phyloP scores from a whole-genome alignment of 1,140 invertebrate genomes.

The Leptoteleia sp. region DNA sequence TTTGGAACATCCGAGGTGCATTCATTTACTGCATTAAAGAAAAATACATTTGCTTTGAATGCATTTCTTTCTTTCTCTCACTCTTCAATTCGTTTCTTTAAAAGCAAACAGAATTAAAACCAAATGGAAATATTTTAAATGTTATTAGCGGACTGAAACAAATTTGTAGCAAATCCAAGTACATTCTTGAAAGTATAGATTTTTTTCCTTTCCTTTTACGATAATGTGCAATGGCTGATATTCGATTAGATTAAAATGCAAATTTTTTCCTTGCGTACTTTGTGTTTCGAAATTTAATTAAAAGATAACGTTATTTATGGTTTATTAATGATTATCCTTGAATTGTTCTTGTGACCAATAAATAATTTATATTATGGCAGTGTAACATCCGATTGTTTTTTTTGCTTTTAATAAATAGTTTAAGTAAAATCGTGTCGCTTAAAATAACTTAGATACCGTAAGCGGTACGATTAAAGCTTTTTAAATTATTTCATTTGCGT shows the following conservation, averaged over 20 bases:
- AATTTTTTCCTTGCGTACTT: slow-evolving; percentile 3
- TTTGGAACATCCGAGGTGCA: slow-evolving; percentile 1
- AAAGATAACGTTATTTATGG: slow-evolving; percentile 6
- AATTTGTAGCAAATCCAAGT: background rate
- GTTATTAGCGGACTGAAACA: background rate
- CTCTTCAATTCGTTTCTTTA: background rate
- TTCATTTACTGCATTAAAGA: slow-evolving; percentile 44
- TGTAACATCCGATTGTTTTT: no score
- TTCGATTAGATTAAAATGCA: slow-evolving; percentile 17
- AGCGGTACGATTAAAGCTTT: no score
- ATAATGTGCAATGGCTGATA: background rate
- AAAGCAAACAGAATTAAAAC: background rate
- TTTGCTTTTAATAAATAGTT: no score
- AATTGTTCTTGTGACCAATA: background rate
- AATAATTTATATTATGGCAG: background rate
- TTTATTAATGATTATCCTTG: slow-evolving; percentile 18
- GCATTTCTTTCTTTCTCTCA: no score
- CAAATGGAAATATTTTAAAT: background rate
- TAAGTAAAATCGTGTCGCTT: no score
- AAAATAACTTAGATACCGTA: no score
- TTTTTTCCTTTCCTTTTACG: slow-evolving; percentile 13
- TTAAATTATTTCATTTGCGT: no score
- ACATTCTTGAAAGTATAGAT: background rate
- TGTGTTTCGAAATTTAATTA: slow-evolving; percentile 10
- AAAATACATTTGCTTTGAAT: slow-evolving; percentile 10